Base-by-base conservation (phyloP, 2,797 vertebrate genomes). In the Hyperoplus immaculatus region DNA sequence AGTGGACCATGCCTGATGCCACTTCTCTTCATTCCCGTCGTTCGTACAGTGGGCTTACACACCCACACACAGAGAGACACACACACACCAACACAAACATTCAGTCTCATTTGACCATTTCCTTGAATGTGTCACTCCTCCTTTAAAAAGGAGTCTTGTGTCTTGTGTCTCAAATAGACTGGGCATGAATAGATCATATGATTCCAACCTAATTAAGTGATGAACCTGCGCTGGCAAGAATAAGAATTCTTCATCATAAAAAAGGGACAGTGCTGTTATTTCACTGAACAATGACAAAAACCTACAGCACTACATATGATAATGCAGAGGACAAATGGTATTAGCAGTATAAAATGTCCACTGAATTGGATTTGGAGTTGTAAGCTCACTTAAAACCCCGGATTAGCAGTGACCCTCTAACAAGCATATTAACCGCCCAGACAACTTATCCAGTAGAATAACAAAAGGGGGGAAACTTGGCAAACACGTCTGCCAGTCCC, bases 341-440 rank as follows among this genome's bases (percentile, higher is more conserved):
- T 89, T 81, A 89, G 78, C 41, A 5, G 82, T 78, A 77, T 88
- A 77, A 86, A 82, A 78, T 82, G 77, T 77, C 79, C 66, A 61
- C 69, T 75, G 70, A 83, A 90, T 76, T 85, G 82, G 88, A 92
- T 92, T 92, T 89, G 75, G 62, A 70, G 56, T 80, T 80, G 83
- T 89, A 89, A 92, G 29, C 77, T 72, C 57, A 81, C 81, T 87
- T 84, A 88, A 87, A 89, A 81, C 66, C 29, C 80, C 41, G 45
- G 88, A 88, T 92, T 92, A 88, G 63, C 75, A 38, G 50, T 81
- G 84, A 91, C 78, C 80, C 80, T 87, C 87, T 86, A 83, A 87
- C 80, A 87, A 90, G 88, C 69, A 78, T 49, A 88, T 88, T 90
- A 93, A 92, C 88, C 88, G 71, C 29, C 8, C 38, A 77, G 62